Base-by-base conservation (phyloP, 2,797 vertebrate genomes). In the Tragelaphus oryx region DNA sequence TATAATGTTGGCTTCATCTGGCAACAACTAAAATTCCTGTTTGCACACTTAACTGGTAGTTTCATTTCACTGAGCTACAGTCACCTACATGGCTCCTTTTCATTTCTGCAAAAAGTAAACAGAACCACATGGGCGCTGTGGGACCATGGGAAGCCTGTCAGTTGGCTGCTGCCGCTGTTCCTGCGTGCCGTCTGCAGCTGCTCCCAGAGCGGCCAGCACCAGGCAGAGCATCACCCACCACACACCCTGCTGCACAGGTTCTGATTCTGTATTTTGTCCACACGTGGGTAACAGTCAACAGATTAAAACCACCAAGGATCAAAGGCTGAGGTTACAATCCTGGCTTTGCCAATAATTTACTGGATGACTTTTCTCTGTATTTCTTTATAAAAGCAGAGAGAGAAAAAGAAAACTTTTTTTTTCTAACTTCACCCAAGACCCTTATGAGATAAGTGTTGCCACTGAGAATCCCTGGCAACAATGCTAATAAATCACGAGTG, bases 161-260 rank as follows among this genome's bases (percentile, higher is more conserved):
- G 41, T 0, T 1, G 6, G 57, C 46, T 41, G 74, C 13, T 0
- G 11, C 20, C 0, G 2, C 4, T 1, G 4, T 16, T 7, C 52
- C 20, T 1, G 0, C 0, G 7, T 10, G 62, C 44, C 2, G 0
- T 54, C 8, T 0, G 20, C 8, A 16, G 85, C 37, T 1, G 24
- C 5, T 9, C 22, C 0, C 14, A 0, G 6, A 54, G 50, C 0
- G 3, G 20, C n/a, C 33, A 9, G 24, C 50, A 0, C 0, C 0
- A 6, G 46, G 55, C 12, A 30, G 54, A 30, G 65, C 1, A 12
- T 14, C 33, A 10, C 82, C 18, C 30, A 4, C 44, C 20, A 7
- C 59, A 59, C 8, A 5, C 13, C 46, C 10, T 2, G 28, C 44
- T 55, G 12, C 60, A 46, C 33, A 8, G 57, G 14, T 28, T 48